Evolutionary conservation across 2,113 vertebrate genomes (phyloP).

Genomic region (Misgurnus anguillicaudatus): DNA sequence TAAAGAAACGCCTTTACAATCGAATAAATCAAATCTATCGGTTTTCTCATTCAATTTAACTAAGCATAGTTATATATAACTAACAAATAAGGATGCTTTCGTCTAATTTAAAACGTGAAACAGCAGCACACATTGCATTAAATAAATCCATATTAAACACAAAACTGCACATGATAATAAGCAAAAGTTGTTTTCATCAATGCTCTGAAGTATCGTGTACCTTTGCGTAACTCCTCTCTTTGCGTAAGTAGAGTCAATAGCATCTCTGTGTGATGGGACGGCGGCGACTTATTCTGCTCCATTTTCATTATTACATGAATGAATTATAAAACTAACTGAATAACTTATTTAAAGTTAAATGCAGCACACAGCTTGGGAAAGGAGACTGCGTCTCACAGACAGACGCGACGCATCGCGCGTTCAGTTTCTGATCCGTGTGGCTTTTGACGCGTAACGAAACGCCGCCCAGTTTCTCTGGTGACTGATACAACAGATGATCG

Average conservation of each 20-base stretch:
- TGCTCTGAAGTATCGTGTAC: conserved; percentile 60
- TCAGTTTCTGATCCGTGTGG: conserved; percentile 38
- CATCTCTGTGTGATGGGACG: conserved; percentile 72
- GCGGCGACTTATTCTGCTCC: conserved; percentile 70
- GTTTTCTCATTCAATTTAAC: too few relatives aligned
- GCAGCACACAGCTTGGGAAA: not conserved
- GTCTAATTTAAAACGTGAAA: not conserved
- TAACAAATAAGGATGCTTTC: too few relatives aligned
- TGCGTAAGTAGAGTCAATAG: conserved; percentile 79
- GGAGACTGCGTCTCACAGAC: not conserved
- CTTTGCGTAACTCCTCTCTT: conserved; percentile 79
- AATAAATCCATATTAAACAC: not conserved
- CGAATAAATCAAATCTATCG: too few relatives aligned
- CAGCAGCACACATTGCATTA: not conserved
- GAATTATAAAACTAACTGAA: not conserved
- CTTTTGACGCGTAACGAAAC: conserved; percentile 57
- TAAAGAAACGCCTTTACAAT: too few relatives aligned
- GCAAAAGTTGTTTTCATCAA: not conserved
- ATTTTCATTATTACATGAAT: conserved; percentile 61
- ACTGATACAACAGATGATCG: conserved; percentile 66
- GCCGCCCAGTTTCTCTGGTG: conserved; percentile 67
- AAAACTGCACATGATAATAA: not conserved
- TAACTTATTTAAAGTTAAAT: not conserved
- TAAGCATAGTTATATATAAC: too few relatives aligned
- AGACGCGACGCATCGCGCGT: conserved; percentile 47